Base-by-base conservation (phyloP, 2,888 invertebrate species). In the Tetragnatha montana region DNA sequence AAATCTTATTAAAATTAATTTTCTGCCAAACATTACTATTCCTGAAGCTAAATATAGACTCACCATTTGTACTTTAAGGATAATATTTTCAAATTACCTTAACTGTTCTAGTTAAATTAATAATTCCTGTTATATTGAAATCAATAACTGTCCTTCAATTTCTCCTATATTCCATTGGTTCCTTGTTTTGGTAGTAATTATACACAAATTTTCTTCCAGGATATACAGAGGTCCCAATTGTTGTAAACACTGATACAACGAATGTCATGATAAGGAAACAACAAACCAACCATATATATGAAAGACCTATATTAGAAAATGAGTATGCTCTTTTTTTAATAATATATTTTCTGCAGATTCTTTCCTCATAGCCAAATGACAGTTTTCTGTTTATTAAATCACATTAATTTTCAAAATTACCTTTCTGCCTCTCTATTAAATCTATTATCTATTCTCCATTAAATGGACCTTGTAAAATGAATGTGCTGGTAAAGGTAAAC, bases 291-390 rank as follows among this genome's bases (percentile, higher is more conserved):
- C 85, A 81, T 60, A 49, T 81, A 2, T 89, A 89, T 85, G 81
- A 85, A 22, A 85, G 89, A 60, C 85, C 89, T 47, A 51, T 69
- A 17, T 71, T 89, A 78, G 49, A 47, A n/a, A 89, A 89, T 89
- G 89, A 89, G 89, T 89, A 85, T 75, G 84, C 21, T 12, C 14
- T 51, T 50, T 12, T 35, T 70, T 75, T 75, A 22, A 19, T 21
- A 14, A n/a, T 75, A 47, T 35, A 35, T 35, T 35, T 2, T 4
- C 35, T 35, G 4, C 35, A 35, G 35, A 2, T 1, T 35, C 35
- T 35, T 35, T 35, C 35, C 35, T 35, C 35, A 35, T 35, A 2
- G 2, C 35, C 35, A 2, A 35, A 35, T 35, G 35, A 35, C 35
- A 35, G 4, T 1, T 35, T 35, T 35, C 35, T 35, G 35, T 35